Evolutionary conservation across 2,797 vertebrate genomes (phyloP).

Genomic region (Schizopygopsis malacanthus): DNA sequence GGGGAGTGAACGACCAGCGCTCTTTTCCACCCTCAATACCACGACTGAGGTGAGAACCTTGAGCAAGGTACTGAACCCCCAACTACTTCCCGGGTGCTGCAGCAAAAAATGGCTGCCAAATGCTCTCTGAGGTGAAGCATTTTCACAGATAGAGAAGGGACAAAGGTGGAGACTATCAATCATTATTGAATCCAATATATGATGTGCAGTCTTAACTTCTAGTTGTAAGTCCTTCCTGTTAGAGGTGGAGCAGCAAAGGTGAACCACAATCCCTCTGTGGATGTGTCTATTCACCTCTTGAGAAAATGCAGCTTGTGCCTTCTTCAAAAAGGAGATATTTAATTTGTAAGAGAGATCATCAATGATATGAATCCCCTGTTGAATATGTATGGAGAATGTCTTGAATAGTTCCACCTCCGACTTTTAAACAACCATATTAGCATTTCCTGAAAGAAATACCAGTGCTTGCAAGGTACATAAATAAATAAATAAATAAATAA

Average conservation of each 20-base stretch:
- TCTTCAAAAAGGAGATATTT: not conserved
- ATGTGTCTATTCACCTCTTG: not conserved
- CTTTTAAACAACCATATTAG: not conserved
- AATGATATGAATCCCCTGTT: not conserved
- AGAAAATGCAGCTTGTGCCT: not conserved
- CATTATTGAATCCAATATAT: not conserved
- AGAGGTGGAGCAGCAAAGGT: not conserved
- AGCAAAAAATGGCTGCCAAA: too few species aligned
- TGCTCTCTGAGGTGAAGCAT: too few species aligned
- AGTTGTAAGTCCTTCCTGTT: not conserved
- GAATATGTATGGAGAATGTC: not conserved
- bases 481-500: not conserved
- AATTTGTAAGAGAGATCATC: not conserved
- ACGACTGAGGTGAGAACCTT: too few species aligned
- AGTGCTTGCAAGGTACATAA: not conserved
- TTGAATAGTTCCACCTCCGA: constrained; percentile 4
- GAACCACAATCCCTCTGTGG: not conserved
- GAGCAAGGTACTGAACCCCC: too few species aligned
- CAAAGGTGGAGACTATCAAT: not conserved
- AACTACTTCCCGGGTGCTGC: too few species aligned
- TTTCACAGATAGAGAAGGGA: not conserved
- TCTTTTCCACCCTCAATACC: too few species aligned
- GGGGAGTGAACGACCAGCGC: too few species aligned
- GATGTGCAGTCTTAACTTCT: not conserved
- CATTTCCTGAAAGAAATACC: not conserved